phyloP scores from a whole-genome alignment of 2,113 vertebrate species.

The Larimichthys crocea region DNA sequence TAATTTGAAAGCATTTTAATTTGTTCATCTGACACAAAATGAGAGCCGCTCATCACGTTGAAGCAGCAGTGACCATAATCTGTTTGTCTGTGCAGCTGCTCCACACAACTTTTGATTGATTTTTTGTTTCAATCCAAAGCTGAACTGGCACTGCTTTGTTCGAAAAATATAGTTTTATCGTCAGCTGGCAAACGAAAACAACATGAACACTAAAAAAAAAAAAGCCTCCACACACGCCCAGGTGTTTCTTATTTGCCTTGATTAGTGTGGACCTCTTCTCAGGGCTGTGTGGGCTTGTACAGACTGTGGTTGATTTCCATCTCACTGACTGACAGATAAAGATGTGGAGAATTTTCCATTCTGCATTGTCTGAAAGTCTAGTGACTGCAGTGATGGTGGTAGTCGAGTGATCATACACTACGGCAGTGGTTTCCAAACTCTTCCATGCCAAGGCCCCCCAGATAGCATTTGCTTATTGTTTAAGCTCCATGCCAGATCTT shows the following conservation, averaged over 20 bases:
- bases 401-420: not conserved
- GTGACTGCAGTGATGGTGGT: too few species aligned
- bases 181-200: slow-evolving; percentile 7
- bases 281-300: not conserved
- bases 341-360: not conserved
- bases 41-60: not conserved
- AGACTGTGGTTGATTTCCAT: not conserved
- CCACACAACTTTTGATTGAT: not conserved
- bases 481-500: too few species aligned
- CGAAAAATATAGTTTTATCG: not conserved
- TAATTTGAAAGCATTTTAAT: not conserved
- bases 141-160: not conserved
- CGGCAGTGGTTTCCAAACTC: too few species aligned
- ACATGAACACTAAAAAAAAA: not conserved
- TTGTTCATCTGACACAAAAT: not conserved
- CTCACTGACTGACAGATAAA: not conserved
- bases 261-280: not conserved
- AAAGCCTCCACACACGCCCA: not conserved
- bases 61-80: not conserved
- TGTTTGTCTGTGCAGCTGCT: slow-evolving; percentile 2
- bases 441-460: too few species aligned
- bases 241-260: not conserved
- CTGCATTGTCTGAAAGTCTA: not conserved
- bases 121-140: not conserved
- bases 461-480: too few species aligned